Conservation (phyloP, 2,888 invertebrate genomes). For the Pristionchus entomophagus region DNA sequence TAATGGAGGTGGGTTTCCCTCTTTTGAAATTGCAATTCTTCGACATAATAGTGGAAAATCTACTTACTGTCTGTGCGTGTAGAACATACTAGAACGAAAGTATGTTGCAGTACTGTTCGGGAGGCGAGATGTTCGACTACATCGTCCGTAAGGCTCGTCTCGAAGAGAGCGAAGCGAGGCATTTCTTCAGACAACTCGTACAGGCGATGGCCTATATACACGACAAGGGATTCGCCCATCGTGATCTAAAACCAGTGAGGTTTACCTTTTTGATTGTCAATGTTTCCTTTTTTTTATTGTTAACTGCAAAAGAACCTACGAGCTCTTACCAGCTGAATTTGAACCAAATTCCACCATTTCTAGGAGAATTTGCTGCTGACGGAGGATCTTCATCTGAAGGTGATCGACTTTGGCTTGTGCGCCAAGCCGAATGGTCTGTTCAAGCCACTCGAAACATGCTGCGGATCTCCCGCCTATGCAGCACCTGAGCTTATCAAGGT, state of each 20-base stretch:
- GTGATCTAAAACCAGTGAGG: conserved; percentile 88
- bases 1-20: conserved; percentile 82
- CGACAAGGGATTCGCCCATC: conserved; percentile 85
- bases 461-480: conserved; percentile 79
- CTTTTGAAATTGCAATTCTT: too few relatives aligned
- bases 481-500: conserved; percentile 79
- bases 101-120: conserved; percentile 83
- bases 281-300: too few relatives aligned
- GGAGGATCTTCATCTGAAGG: conserved; percentile 84
- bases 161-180: conserved; percentile 82
- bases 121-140: conserved; percentile 89
- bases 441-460: conserved; percentile 71
- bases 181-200: conserved; percentile 86
- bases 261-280: not conserved
- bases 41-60: too few relatives aligned
- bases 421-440: conserved; percentile 80
- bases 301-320: not conserved
- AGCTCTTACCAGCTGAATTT: too few relatives aligned
- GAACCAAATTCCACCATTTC: too few relatives aligned
- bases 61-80: too few relatives aligned
- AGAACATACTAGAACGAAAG: too few relatives aligned
- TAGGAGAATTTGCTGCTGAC: conserved; percentile 87
- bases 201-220: conserved; percentile 87
- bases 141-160: conserved; percentile 86
- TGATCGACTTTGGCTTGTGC: conserved; percentile 89